phyloP scores from a whole-genome alignment of 2,113 vertebrate species.

The Semicossyphus pulcher region DNA sequence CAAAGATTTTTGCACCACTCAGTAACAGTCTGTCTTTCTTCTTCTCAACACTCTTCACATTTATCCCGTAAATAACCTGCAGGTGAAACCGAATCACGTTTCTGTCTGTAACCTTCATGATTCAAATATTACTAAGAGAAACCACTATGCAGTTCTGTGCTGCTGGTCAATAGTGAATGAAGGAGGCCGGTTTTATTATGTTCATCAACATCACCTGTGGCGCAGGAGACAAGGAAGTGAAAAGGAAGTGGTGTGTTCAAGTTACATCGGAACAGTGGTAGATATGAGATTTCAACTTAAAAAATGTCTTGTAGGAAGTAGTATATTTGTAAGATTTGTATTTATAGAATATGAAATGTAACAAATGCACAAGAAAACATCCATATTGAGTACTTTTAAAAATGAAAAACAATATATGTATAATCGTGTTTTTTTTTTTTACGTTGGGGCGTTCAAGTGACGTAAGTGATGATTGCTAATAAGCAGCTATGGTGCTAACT shows the following conservation, averaged over 20 bases:
- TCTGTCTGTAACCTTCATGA: conserved; percentile 68
- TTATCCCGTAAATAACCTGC: conserved; percentile 83
- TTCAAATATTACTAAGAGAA: not conserved
- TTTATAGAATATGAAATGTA: too few relatives aligned
- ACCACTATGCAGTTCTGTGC: not conserved
- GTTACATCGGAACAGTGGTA: conserved; percentile 13
- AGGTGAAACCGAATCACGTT: conserved; percentile 85
- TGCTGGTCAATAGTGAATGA: not conserved
- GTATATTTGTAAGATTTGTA: too few relatives aligned
- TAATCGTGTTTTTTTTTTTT: too few relatives aligned
- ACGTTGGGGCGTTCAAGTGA: too few relatives aligned
- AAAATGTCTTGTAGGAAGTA: not conserved
- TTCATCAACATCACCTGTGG: conserved; percentile 57
- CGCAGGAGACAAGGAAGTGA: conserved; percentile 17
- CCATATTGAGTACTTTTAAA: too few relatives aligned
- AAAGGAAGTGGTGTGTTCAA: conserved; percentile 48
- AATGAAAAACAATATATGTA: too few relatives aligned
- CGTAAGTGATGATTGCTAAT: too few relatives aligned
- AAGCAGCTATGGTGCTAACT: too few relatives aligned
- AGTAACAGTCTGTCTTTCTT: conserved; percentile 57
- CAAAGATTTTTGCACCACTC: conserved; percentile 83
- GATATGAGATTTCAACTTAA: not conserved
- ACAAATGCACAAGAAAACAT: too few relatives aligned
- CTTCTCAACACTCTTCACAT: conserved; percentile 77
- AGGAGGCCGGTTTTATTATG: conserved; percentile 4